Base-by-base conservation (phyloP, 2,797 vertebrate genomes). In the Enteromius thamalakanensis region DNA sequence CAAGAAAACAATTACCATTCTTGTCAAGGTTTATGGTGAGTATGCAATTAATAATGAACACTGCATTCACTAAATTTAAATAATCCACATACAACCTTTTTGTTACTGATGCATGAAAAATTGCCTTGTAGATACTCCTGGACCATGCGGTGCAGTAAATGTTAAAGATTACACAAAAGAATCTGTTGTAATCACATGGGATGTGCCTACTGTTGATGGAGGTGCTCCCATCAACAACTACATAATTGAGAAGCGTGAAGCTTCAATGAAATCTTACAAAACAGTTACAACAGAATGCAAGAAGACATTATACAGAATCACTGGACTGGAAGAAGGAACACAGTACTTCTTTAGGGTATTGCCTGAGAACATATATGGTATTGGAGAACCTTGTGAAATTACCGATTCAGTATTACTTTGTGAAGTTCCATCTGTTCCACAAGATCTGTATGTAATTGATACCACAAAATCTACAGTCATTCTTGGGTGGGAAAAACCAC, bases 181-280 rank as follows among this genome's bases (percentile, higher is more conserved):
- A 88, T 99, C 98, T 58, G 98, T 97, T 83, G 97, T 98, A 49
- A 97, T 99, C 90, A 99, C 96, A 85, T 99, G 98, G 98, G 98
- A 99, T 83, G 96, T 98, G 76, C 98, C 98, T 21, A 93, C 90
- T 83, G 93, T 96, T 80, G 98, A 99, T 0, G 98, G 98, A 42
- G 98, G 98, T 3, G 98, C 98, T 68, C 98, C 95, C 10, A 96
- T 99, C 87, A 98, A 93, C 90, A 99, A 99, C 90, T 99, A 99
- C 72, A 97, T 99, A 3, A 89, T 99, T 80, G 98, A 99, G 91
- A 98, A 97, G 87, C 97, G 98, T 76, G 97, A 99, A 88, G 98
- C 98, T 83, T 94, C 92, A 87, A 98, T 98, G 98, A 98, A 98
- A 92, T 97, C 97, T 40, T 99, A 97, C 90, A 98, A 98, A 92